Base-by-base conservation (phyloP, 2,888 invertebrate species). In the Tipula confusa region DNA sequence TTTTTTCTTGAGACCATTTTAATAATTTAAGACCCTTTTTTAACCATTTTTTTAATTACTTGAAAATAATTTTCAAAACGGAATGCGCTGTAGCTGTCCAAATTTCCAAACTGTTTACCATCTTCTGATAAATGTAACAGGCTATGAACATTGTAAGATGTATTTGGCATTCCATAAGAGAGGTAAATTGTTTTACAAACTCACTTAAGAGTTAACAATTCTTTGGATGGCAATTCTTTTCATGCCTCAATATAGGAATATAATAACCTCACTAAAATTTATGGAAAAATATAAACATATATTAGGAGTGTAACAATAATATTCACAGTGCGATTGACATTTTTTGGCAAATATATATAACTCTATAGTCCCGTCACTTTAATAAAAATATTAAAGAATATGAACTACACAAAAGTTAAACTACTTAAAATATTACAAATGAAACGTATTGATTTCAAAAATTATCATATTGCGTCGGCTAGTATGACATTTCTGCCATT, bases 231-330 rank as follows among this genome's bases (percentile, higher is more conserved):
- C 83, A 29, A 85, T 48, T 36, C 85, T 84, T 24, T 84, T 28
- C 24, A 85, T 85, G 18, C 79, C 85, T 33, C 83, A 38, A 83
- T 84, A 84, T 11, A 86, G 79, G 13, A 83, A 82, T 82, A 86
- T n/a, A n/a, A n/a, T n/a, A n/a, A n/a, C n/a, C n/a, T n/a, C n/a
- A n/a, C n/a, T n/a, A n/a, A n/a, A n/a, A n/a, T n/a, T n/a, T n/a
- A n/a, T n/a, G n/a, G n/a, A n/a, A n/a, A n/a, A n/a, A n/a, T n/a
- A n/a, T n/a, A n/a, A n/a, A n/a, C n/a, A n/a, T n/a, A n/a, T n/a
- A n/a, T n/a, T n/a, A n/a, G n/a, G n/a, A n/a, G n/a, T n/a, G n/a
- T n/a, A n/a, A n/a, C n/a, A n/a, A n/a, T n/a, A n/a, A n/a, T n/a
- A n/a, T n/a, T n/a, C n/a, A n/a, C n/a, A n/a, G n/a, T n/a, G n/a